Evolutionary conservation across 2,113 vertebrate genomes (phyloP).

Genomic region (Guaruba guarouba): DNA sequence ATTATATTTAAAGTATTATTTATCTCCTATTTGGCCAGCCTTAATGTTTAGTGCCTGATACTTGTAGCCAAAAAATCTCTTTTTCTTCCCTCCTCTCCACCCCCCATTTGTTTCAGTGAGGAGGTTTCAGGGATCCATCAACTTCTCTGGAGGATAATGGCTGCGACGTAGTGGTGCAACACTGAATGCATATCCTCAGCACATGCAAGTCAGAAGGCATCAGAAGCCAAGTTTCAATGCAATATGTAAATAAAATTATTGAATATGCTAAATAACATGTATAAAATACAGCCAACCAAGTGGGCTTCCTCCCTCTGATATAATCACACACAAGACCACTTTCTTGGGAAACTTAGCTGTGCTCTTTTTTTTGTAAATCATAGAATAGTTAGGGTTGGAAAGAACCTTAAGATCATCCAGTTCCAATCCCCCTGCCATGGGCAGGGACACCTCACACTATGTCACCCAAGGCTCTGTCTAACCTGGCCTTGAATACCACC

Average conservation of each 20-base stretch:
- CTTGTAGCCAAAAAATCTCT: slow-evolving; percentile 24
- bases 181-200: not conserved
- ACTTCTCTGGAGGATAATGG: not conserved
- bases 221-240: not conserved
- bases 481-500: too few relatives aligned
- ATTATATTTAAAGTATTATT: slow-evolving; percentile 22
- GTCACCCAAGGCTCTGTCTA: too few relatives aligned
- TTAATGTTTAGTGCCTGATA: not conserved
- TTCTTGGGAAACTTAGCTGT: not conserved
- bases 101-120: not conserved
- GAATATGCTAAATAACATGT: not conserved
- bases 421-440: too few relatives aligned
- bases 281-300: not conserved
- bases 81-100: not conserved
- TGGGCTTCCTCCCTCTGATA: rapidly evolving
- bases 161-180: not conserved
- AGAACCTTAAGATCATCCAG: too few relatives aligned
- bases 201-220: not conserved
- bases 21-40: not conserved
- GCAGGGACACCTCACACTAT: too few relatives aligned
- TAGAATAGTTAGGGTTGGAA: too few relatives aligned
- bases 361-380: not conserved
- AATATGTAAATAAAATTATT: not conserved
- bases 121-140: not conserved
- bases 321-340: rapidly evolving